Evolutionary conservation across 2,888 invertebrate genomes (phyloP), one percentile per base, ranked within the genome.

Genomic region (Zhuqinia jingwanae): DNA sequence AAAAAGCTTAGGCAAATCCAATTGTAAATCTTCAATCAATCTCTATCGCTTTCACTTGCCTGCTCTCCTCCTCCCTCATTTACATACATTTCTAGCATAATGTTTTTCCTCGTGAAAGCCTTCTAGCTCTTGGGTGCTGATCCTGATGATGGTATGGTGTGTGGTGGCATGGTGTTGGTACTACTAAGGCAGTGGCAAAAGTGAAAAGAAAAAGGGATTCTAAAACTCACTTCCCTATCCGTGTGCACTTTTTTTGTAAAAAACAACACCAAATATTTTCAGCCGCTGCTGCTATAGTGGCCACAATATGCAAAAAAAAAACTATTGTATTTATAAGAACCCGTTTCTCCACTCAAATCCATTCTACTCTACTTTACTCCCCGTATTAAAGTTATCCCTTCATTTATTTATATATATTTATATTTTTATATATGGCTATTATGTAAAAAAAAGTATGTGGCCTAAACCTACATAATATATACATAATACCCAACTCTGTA

Each of bases 1-100:
- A 42, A 75, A 75, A 76, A 68, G 86, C 86, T 86, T 86, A 81
- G 76, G 81, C 70, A 82, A 87, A 87, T 87, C 87, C 82, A 87
- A 78, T 82, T 87, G 82, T 73, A 87, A 87, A 87, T 87, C 82
- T 87, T 82, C 87, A 87, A 87, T 87, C 87, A 87, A 87, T 87
- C 87, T 82, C 87, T 87, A 87, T 87, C 87, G 87, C 77, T 82
- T 87, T 87, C 82, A 87, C 82, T 82, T 87, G 78, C 82, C 60
- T 77, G 82, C 70, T 73, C 82, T 77, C 80, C 68, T 80, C 87
- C 82, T 82, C 77, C 81, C 82, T 87, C 87, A 87, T 87, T 87
- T 82, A 77, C 86, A 86, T 86, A 81, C 76, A 81, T 86, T 86
- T 77, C 56, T 56, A 53, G 86, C 76, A 86, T 76, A 63, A 81